A percentile compares a stretch with the other conserved stretches of the same genome.
Evolutionary conservation across 2,113 vertebrate genomes (phyloP).

Genomic region (Ardeotis arabs): DNA sequence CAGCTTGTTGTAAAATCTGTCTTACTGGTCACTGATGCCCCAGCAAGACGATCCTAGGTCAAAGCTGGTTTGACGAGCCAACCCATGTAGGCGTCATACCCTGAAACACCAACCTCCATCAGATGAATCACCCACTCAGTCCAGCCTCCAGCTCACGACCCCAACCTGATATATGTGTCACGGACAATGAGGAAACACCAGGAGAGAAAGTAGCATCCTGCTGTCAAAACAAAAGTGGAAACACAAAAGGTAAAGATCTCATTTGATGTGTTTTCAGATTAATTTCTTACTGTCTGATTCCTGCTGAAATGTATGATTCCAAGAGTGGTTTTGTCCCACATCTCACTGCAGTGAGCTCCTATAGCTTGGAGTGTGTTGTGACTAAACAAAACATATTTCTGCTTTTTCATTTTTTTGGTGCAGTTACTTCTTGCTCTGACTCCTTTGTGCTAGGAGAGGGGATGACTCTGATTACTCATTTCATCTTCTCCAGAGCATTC

Average conservation of each 20-base stretch:
- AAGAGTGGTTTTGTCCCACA: neutral
- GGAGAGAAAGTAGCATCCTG: neutral
- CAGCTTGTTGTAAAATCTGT: neutral
- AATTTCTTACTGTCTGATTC: neutral
- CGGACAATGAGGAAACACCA: neutral
- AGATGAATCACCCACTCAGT: neutral
- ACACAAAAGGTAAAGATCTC: neutral
- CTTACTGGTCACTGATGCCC: neutral
- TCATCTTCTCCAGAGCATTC: neutral
- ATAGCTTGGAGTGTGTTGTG: neutral
- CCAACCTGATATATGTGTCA: neutral
- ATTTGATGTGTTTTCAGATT: neutral
- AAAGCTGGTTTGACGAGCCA: neutral
- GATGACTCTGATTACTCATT: neutral
- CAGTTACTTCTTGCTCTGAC: neutral
- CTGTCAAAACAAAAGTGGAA: neutral
- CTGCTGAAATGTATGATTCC: neutral
- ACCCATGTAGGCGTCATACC: neutral
- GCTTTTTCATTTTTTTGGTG: neutral
- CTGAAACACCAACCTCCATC: rapidly evolving
- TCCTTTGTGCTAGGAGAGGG: neutral
- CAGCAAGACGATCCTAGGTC: neutral
- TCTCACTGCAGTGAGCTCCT: neutral
- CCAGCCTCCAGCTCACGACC: neutral
- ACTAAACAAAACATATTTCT: neutral